phyloP scores from a whole-genome alignment of 1,140 invertebrate genomes.

The Diabrotica virgifera region DNA sequence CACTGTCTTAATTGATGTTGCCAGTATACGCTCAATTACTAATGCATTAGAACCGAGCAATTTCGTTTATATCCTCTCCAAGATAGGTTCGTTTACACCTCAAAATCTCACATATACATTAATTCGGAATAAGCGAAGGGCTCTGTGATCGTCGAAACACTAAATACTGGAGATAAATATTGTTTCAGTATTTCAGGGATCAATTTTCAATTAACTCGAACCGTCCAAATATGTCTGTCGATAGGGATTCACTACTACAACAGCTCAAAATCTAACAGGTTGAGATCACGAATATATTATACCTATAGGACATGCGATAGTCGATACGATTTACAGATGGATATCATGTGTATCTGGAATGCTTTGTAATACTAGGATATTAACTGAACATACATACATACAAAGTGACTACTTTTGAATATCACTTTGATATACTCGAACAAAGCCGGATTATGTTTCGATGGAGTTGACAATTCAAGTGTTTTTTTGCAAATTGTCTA shows the following conservation, averaged over 20 bases:
- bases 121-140: neutral
- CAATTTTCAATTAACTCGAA: neutral
- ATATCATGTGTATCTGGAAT: neutral
- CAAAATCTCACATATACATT: neutral
- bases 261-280: neutral
- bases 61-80: neutral
- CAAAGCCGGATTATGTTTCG: too few relatives aligned
- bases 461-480: too few relatives aligned
- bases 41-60: too few relatives aligned
- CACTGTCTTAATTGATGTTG: too few relatives aligned
- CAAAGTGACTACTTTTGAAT: too few relatives aligned
- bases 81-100: neutral
- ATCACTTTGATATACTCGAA: too few relatives aligned
- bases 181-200: neutral
- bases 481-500: too few relatives aligned
- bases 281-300: neutral
- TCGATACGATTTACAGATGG: neutral
- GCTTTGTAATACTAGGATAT: neutral
- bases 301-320: neutral
- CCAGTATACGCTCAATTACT: too few relatives aligned
- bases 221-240: neutral
- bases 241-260: neutral
- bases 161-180: neutral
- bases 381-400: neutral
- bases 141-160: neutral